A percentile compares a stretch with the other conserved stretches of the same genome.
Conservation (phyloP, 2,113 vertebrate species). For the Rhea pennata region DNA sequence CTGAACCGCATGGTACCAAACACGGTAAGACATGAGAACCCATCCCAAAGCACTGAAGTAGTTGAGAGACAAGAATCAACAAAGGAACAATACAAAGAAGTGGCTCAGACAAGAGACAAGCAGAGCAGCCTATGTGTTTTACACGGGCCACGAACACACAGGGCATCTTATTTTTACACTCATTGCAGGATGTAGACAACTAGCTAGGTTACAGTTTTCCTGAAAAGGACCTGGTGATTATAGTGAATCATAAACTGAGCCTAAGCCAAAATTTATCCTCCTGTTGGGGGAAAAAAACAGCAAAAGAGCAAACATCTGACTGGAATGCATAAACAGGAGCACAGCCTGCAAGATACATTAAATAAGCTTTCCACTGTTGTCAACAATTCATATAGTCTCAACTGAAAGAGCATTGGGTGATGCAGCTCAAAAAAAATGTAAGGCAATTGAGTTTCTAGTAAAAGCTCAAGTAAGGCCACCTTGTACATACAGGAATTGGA, state of each 20-base stretch:
- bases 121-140: not conserved
- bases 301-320: not conserved
- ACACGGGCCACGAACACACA: not conserved
- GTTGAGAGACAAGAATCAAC: not conserved
- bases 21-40: not conserved
- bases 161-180: not conserved
- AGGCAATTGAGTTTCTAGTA: slow-evolving; percentile 21
- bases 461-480: slow-evolving; percentile 2
- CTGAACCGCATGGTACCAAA: not conserved
- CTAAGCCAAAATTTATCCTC: not conserved
- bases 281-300: not conserved
- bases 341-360: not conserved
- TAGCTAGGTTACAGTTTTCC: not conserved
- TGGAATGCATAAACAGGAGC: slow-evolving; percentile 32
- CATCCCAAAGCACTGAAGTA: not conserved
- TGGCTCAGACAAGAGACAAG: not conserved
- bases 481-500: not conserved
- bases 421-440: slow-evolving; percentile 28
- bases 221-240: slow-evolving; percentile 17
- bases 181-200: fast-evolving
- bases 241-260: not conserved
- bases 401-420: slow-evolving; percentile 32
- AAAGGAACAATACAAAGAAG: not conserved
- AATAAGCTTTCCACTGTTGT: slow-evolving; percentile 56
- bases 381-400: slow-evolving; percentile 7